phyloP scores from a whole-genome alignment of 2,113 vertebrate species.

The Microtus richardsoni region DNA sequence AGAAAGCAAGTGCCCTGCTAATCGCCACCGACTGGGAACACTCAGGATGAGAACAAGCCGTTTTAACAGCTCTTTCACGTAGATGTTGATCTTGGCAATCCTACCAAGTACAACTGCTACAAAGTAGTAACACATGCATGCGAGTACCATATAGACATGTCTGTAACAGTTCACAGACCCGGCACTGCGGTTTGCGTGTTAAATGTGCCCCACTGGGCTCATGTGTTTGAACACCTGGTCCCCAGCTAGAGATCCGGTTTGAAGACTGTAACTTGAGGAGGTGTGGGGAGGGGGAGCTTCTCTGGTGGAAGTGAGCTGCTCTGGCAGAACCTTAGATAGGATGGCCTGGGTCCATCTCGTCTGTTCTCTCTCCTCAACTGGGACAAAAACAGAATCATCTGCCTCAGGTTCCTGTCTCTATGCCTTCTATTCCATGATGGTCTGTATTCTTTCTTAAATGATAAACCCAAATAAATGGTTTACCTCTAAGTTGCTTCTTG shows the following conservation, averaged over 20 bases:
- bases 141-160: background rate
- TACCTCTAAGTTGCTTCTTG: background rate
- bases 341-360: background rate
- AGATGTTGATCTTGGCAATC: background rate
- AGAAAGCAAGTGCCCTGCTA: background rate
- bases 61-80: background rate
- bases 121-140: background rate
- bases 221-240: background rate
- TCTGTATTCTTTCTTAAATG: background rate
- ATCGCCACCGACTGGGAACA: background rate
- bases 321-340: too few relatives aligned
- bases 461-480: background rate
- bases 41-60: background rate
- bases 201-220: background rate
- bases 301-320: background rate
- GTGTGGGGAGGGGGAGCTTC: background rate
- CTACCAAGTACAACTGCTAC: background rate
- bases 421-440: background rate
- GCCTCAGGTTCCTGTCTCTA: background rate
- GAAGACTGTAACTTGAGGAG: background rate
- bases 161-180: background rate
- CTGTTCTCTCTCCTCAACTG: background rate
- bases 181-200: background rate
- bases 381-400: background rate
- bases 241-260: background rate